These are phyloP conservation scores for Hyposmocoma kahamanoa DNA, from an alignment of 1,140 invertebrate genomes.

Conservation along the genomic window DNA sequence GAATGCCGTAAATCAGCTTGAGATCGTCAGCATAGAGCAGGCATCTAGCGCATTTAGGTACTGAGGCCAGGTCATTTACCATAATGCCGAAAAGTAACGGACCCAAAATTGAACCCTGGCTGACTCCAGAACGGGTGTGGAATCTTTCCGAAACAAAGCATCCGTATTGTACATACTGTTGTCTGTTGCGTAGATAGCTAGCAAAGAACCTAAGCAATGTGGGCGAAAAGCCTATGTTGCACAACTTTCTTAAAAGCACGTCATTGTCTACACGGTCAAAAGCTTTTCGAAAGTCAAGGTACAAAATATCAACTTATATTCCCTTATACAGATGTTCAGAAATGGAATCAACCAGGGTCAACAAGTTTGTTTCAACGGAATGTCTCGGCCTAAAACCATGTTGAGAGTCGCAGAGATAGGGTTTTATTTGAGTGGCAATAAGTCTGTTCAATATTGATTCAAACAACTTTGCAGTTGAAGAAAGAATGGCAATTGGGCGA, in stretches of 20 bases:
- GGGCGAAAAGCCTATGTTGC: background rate
- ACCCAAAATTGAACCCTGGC: background rate
- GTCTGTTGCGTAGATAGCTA: background rate
- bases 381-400: background rate
- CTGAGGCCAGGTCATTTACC: background rate
- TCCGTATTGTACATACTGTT: background rate
- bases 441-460: background rate
- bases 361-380: background rate
- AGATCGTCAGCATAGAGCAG: background rate
- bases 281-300: background rate
- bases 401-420: background rate
- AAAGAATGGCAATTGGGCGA: conserved; percentile 1
- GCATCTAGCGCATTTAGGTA: background rate
- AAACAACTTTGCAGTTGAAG: background rate
- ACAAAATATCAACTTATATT: background rate
- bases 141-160: background rate
- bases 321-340: background rate
- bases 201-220: background rate
- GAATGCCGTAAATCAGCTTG: background rate
- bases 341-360: background rate
- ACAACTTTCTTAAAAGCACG: background rate
- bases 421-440: background rate
- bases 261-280: background rate
- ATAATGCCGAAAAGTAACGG: background rate
- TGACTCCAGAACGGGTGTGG: background rate